Evolutionary conservation across 2,797 vertebrate species (phyloP).

Genomic region (Alca torda): DNA sequence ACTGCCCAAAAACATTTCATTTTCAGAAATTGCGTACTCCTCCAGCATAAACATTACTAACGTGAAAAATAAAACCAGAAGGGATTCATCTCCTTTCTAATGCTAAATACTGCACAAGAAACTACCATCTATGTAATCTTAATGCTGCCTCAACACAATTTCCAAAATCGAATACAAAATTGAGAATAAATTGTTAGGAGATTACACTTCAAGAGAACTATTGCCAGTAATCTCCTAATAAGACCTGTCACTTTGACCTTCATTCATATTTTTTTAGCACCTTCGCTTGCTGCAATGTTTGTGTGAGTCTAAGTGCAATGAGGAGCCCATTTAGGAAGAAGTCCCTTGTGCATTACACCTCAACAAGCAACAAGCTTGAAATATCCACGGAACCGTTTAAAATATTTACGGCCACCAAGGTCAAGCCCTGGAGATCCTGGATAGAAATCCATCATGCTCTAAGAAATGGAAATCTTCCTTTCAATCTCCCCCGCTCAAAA

Average conservation of each 20-base stretch:
- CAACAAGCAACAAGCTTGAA: conserved; percentile 32
- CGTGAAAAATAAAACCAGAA: conserved; percentile 30
- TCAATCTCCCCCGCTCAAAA: background rate
- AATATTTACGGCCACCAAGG: conserved; percentile 32
- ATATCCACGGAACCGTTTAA: background rate
- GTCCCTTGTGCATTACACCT: conserved; percentile 5
- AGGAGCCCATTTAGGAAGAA: conserved; percentile 15
- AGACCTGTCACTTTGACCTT: conserved; percentile 34
- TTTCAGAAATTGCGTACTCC: conserved; percentile 51
- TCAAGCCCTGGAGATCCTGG: conserved; percentile 3
- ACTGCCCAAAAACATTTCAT: conserved; percentile 33
- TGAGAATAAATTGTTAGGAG: conserved; percentile 49
- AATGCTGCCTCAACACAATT: conserved; percentile 12
- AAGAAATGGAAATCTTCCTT: background rate
- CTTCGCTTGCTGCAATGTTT: conserved; percentile 8
- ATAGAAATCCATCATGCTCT: background rate
- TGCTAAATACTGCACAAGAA: conserved; percentile 39
- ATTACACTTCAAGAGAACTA: conserved; percentile 42
- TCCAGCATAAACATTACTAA: conserved; percentile 45
- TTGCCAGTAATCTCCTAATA: conserved; percentile 15
- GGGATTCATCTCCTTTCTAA: conserved; percentile 17
- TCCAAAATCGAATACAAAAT: conserved; percentile 5
- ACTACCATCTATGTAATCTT: conserved; percentile 21
- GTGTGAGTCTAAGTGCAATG: background rate
- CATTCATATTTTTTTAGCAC: background rate